Evolutionary conservation across 2,113 vertebrate species (phyloP).

Genomic region (Speoplatyrhinus poulsoni): DNA sequence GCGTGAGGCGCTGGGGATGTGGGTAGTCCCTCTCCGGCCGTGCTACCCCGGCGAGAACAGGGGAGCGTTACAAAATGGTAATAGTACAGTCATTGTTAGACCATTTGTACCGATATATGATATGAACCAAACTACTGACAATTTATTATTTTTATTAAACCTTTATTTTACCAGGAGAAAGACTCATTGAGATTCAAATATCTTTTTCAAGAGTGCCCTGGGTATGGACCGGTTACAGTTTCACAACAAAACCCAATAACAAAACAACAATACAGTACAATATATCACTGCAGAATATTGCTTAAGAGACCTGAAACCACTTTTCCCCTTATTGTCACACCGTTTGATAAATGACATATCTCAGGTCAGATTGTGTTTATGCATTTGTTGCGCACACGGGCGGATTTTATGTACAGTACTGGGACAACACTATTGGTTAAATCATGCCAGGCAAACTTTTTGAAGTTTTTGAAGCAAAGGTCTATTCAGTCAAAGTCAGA

Average conservation of each 20-base stretch:
- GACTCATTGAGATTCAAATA: too few relatives aligned
- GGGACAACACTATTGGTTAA: constrained; percentile 11
- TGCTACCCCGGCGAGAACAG: too few relatives aligned
- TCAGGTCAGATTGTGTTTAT: constrained; percentile 10
- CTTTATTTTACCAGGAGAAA: too few relatives aligned
- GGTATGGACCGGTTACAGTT: too few relatives aligned
- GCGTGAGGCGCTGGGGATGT: too few relatives aligned
- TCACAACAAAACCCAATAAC: too few relatives aligned
- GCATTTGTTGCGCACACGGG: not conserved
- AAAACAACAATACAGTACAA: too few relatives aligned
- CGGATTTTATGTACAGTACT: not conserved
- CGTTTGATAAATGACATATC: constrained; percentile 1
- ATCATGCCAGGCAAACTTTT: constrained; percentile 21
- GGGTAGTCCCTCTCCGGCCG: too few relatives aligned
- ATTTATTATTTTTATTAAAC: too few relatives aligned
- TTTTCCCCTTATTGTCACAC: not conserved
- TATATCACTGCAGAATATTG: not conserved
- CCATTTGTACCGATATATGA: not conserved
- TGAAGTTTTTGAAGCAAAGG: constrained; percentile 21
- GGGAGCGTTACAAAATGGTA: too few relatives aligned
- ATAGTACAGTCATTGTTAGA: too few relatives aligned
- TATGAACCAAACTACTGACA: not conserved
- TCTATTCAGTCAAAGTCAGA: constrained; percentile 24
- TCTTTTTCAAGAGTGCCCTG: too few relatives aligned
- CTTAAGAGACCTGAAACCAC: not conserved